Evolutionary conservation across 2,888 invertebrate genomes (phyloP), one percentile per base, ranked within the genome.

Genomic region (Petrolisthes manimaculis): DNA sequence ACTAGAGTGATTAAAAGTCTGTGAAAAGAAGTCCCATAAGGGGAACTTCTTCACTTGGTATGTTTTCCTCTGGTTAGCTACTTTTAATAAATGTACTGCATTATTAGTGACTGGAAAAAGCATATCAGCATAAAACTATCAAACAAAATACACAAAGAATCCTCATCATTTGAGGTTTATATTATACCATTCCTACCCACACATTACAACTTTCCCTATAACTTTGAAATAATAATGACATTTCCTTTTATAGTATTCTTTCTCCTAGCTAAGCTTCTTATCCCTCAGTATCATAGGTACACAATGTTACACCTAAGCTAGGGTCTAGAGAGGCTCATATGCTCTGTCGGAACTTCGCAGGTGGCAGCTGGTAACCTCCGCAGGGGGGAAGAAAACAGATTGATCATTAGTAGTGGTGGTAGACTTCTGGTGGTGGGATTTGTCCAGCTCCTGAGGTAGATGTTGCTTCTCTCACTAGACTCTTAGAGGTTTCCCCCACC

Each of bases 331-430:
- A 89, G 90, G 89, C 91, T 85, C 83, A 77, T 86, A 71, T 86
- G 74, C 86, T 91, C 85, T 77, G 91, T 84, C 89, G 91, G 91
- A 86, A 90, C 91, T 91, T 89, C 90, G 90, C 91, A 90, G 92
- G 88, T 87, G 91, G 90, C 91, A 78, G 88, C 71, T 21, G 83
- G 84, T 81, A 67, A 37, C 90, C 91, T 91, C 92, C 91, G 91
- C 90, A 91, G 91, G 91, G 91, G 92, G 92, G 91, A 91, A 92
- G 91, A 92, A 92, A 92, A 92, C 91, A 91, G 92, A 91, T 88
- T 91, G 90, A 86, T 90, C 90, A 92, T 92, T 92, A 92, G 92
- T 92, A 92, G 88, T 88, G 89, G 90, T 86, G 89, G 84, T 83
- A 37, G 86, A 81, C 6, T 83, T 69, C 80, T 74, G 88, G 80